Conservation (phyloP, 2,797 vertebrate genomes). For the Passerculus sandwichensis region DNA sequence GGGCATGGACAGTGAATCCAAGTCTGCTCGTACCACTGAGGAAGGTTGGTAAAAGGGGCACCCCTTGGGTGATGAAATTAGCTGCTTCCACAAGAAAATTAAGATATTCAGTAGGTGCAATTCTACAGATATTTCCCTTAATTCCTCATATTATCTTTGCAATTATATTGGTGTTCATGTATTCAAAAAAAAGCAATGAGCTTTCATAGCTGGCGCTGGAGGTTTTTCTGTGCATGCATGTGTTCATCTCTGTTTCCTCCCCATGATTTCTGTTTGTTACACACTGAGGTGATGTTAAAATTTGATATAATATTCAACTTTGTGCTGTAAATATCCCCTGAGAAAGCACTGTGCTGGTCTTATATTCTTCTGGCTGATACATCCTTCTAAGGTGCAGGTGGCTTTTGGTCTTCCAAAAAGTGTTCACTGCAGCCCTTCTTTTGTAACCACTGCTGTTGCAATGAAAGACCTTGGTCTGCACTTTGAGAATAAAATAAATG, state of each 20-base stretch:
- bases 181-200: background rate
- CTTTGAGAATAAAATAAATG: background rate
- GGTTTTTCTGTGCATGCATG: background rate
- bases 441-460: background rate
- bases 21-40: conserved; percentile 91
- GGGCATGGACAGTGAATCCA: conserved; percentile 97
- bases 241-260: background rate
- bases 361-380: background rate
- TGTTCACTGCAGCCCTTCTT: background rate
- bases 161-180: background rate
- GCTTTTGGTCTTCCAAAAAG: background rate
- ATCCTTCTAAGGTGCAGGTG: background rate
- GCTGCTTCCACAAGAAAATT: background rate
- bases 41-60: conserved; percentile 84
- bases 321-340: background rate
- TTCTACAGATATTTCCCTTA: background rate
- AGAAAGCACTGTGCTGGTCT: background rate
- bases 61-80: background rate
- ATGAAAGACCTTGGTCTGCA: background rate
- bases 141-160: background rate
- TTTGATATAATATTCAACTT: background rate
- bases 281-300: background rate
- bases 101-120: background rate
- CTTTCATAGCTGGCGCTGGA: background rate
- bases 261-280: background rate